phyloP scores from a whole-genome alignment of 2,888 invertebrate genomes.

The Dysmachus trigonus region DNA sequence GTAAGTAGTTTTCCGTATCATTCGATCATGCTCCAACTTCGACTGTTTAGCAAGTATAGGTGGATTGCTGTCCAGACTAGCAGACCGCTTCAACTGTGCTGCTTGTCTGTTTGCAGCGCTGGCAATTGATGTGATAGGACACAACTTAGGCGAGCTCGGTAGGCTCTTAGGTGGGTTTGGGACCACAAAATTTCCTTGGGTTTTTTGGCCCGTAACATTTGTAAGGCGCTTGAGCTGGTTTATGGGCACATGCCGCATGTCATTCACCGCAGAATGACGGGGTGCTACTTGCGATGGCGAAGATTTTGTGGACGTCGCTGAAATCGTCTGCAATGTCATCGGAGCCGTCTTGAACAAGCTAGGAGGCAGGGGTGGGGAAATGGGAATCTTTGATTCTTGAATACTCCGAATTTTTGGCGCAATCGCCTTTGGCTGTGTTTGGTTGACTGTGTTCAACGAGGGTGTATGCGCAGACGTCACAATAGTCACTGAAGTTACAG shows the following conservation, averaged over 20 bases:
- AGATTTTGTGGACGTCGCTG: slow-evolving; percentile 44
- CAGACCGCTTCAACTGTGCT: slow-evolving; percentile 57
- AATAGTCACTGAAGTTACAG: slow-evolving; percentile 24
- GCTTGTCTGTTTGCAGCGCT: slow-evolving; percentile 59
- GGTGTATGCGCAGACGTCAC: slow-evolving; percentile 21
- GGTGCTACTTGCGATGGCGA: background rate
- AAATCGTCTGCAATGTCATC: slow-evolving; percentile 53
- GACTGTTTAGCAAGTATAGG: slow-evolving; percentile 54
- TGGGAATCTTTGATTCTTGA: slow-evolving; percentile 56
- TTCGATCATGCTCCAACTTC: slow-evolving; percentile 56
- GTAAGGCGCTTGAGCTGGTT: slow-evolving; percentile 28
- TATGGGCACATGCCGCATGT: background rate
- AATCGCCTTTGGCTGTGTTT: slow-evolving; percentile 36
- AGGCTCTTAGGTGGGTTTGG: slow-evolving; percentile 57
- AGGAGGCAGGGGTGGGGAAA: slow-evolving; percentile 61
- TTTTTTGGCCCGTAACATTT: background rate
- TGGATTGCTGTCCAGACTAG: slow-evolving; percentile 58
- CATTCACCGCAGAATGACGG: background rate
- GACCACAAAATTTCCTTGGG: slow-evolving; percentile 56
- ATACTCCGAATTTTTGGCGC: slow-evolving; percentile 53
- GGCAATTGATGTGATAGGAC: slow-evolving; percentile 59
- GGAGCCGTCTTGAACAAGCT: slow-evolving; percentile 60
- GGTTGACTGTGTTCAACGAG: background rate
- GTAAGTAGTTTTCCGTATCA: slow-evolving; percentile 51
- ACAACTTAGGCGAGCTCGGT: slow-evolving; percentile 53